These are phyloP conservation scores for Hyposoter didymator DNA, from an alignment of 2,888 invertebrate genomes.

Conservation along the genomic window DNA sequence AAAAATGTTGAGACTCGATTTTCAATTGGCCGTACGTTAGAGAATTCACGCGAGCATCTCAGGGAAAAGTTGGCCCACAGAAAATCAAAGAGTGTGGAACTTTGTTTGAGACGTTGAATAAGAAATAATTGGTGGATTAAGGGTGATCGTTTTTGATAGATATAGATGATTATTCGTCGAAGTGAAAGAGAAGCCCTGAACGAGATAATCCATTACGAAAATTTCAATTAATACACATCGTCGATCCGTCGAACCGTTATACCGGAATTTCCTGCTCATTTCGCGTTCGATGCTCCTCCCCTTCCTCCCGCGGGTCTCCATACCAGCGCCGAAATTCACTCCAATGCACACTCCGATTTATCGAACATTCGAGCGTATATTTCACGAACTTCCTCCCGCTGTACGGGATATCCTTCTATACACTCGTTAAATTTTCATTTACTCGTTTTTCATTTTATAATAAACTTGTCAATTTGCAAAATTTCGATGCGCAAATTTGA, in stretches of 20 bases:
- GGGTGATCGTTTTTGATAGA: conserved; percentile 49
- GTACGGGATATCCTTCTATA: background rate
- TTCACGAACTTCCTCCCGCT: conserved; percentile 33
- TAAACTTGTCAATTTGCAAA: background rate
- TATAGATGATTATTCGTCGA: conserved; percentile 51
- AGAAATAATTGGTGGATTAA: conserved; percentile 71
- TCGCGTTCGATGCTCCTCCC: conserved; percentile 16
- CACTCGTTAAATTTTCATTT: conserved; percentile 40
- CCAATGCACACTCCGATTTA: conserved; percentile 57
- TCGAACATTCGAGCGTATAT: conserved; percentile 28
- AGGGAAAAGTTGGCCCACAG: conserved; percentile 13
- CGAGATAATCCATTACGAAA: conserved; percentile 65
- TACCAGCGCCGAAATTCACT: conserved; percentile 29
- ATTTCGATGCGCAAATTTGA: background rate
- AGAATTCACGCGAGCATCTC: background rate
- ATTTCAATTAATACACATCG: conserved; percentile 68
- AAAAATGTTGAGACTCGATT: background rate
- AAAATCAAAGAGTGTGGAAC: conserved; percentile 32
- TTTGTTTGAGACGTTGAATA: conserved; percentile 56
- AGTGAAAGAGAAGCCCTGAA: conserved; percentile 32
- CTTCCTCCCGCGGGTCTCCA: conserved; percentile 8
- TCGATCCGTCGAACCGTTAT: conserved; percentile 48
- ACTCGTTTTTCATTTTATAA: conserved; percentile 12
- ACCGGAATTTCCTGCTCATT: conserved; percentile 61
- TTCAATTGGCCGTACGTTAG: background rate